phyloP scores from a whole-genome alignment of 2,888 invertebrate species.

The Deroplatys truncata region DNA sequence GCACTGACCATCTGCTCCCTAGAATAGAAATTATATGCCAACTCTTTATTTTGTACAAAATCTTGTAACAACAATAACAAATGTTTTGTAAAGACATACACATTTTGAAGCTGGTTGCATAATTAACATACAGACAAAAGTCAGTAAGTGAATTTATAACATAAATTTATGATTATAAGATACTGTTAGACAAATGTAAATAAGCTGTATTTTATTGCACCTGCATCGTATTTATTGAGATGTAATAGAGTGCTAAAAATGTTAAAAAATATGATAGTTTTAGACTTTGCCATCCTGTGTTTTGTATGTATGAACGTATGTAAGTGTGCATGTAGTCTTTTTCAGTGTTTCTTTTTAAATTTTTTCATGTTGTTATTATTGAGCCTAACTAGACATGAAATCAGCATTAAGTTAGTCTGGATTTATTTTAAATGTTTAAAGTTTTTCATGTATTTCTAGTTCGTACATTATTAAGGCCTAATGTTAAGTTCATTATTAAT shows the following conservation, averaged over 20 bases:
- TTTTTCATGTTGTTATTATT: not conserved
- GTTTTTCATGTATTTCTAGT: not conserved
- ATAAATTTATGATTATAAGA: not conserved
- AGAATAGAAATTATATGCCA: not conserved
- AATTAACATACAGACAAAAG: not conserved
- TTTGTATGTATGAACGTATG: not conserved
- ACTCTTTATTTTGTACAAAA: not conserved
- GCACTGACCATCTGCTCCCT: not conserved
- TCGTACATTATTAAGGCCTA: not conserved
- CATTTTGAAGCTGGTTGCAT: not conserved
- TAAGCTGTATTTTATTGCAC: not conserved
- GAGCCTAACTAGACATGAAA: not conserved
- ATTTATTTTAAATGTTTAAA: not conserved
- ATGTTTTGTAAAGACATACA: slow-evolving; percentile 15
- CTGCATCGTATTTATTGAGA: not conserved
- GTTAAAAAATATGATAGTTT: not conserved
- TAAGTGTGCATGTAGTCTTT: not conserved
- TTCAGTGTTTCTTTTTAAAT: not conserved
- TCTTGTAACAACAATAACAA: not conserved
- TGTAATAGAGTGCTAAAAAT: not conserved
- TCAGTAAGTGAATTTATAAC: slow-evolving; percentile 4
- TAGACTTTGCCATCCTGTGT: not conserved
- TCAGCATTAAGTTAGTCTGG: not conserved
- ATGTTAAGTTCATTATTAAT: not conserved
- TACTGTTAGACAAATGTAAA: not conserved